Base-by-base conservation (phyloP, 1,140 invertebrate genomes). In the Sycophaga agraensis region DNA sequence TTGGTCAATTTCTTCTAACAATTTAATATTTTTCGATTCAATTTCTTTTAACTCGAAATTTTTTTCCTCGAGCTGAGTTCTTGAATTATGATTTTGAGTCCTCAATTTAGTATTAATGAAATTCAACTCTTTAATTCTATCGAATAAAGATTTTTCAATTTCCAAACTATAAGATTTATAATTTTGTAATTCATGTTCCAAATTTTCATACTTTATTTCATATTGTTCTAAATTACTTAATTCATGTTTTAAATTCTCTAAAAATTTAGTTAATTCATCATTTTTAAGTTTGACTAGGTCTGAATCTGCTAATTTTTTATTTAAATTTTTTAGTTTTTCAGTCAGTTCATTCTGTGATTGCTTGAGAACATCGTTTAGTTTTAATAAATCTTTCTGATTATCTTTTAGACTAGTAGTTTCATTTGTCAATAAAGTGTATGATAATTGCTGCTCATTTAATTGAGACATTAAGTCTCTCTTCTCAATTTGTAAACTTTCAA, bases 351-450 rank as follows among this genome's bases (percentile, higher is more conserved):
- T 8, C 48, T 66, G 60, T 11, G 59, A 45, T 21, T 67, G 67
- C n/a, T 63, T 56, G 2, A 73, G 22, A 35, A 76, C 67, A 34
- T 71, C 55, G 31, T 69, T 73, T 43, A 66, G 63, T n/a, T 71
- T 70, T 11, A 69, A 22, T 43, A 74, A 56, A 39, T 72, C 66
- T 40, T 73, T 73, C 54, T 74, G 59, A 16, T 64, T 66, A 26
- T 74, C 65, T 34, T 74, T 70, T 39, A 76, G 49, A 49, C 60
- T 54, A 39, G 71, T 68, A 61, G 73, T 72, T 59, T 72, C 70
- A 51, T 53, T 39, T 2, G 31, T 51, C 1, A 69, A 24, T 58
- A 64, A 56, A 19, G 64, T 21, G n/a, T 62, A 22, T 12, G 58
- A 58, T 22, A 49, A 37, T 45, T 46, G 19, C 3, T 72, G 48